Percentiles rank a stretch among this genome's conserved stretches.
These are phyloP conservation scores for Hyposoter dolosus DNA, from an alignment of 2,888 invertebrate species.

Conservation along the genomic window DNA sequence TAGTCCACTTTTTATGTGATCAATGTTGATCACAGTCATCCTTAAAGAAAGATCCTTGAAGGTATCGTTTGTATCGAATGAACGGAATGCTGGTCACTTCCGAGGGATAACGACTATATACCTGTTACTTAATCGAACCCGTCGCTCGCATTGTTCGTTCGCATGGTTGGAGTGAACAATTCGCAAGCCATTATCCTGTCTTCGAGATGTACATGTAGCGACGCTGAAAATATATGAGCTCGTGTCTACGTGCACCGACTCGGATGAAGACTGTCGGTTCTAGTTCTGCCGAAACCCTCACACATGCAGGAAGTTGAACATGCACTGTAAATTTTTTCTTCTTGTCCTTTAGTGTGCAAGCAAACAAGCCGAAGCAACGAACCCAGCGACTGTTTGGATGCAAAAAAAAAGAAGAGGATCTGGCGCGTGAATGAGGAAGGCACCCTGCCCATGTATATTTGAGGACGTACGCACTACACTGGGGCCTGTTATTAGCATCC, in stretches of 20 bases:
- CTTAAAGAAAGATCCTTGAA: not conserved
- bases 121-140: constrained; percentile 7
- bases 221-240: constrained; percentile 5
- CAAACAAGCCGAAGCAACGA: constrained; percentile 72
- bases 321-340: constrained; percentile 21
- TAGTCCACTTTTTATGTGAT: not conserved
- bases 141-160: constrained; percentile 49
- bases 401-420: constrained; percentile 74
- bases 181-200: constrained; percentile 38
- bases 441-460: constrained; percentile 59
- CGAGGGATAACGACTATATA: not conserved
- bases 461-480: constrained; percentile 73
- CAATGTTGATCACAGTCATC: not conserved
- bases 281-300: constrained; percentile 39
- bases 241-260: constrained; percentile 56
- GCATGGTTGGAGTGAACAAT: constrained; percentile 44
- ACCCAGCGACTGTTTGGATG: constrained; percentile 67
- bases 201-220: not conserved
- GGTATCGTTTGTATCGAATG: not conserved
- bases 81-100: not conserved
- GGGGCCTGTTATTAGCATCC: constrained; percentile 80
- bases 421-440: constrained; percentile 51
- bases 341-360: constrained; percentile 12
- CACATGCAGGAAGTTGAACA: not conserved
- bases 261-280: constrained; percentile 67